phyloP scores from a whole-genome alignment of 1,140 invertebrate species.

The Diabrotica virgifera region DNA sequence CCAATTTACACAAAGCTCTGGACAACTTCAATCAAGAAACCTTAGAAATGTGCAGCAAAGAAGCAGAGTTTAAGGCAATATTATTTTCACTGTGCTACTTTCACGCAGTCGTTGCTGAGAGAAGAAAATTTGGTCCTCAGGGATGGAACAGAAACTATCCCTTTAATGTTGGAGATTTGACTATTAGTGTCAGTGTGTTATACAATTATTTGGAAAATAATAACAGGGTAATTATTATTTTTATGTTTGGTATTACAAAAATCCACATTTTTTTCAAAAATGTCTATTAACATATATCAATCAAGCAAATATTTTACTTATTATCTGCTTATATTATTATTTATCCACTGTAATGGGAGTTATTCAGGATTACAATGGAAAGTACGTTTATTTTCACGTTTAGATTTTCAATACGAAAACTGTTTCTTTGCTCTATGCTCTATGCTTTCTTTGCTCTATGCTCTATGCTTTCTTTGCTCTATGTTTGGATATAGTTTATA shows the following conservation, averaged over 20 bases:
- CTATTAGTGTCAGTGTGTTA: conserved; percentile 87
- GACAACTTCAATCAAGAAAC: conserved; percentile 94
- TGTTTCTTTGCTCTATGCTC: too few relatives aligned
- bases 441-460: too few relatives aligned
- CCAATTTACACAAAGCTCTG: conserved; percentile 90
- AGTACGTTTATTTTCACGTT: too few relatives aligned
- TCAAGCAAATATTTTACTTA: too few relatives aligned
- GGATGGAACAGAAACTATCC: conserved; percentile 88
- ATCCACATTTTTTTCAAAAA: too few relatives aligned
- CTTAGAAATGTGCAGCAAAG: conserved; percentile 88
- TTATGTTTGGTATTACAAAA: background rate
- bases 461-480: too few relatives aligned
- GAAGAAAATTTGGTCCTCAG: conserved; percentile 91
- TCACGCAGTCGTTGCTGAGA: conserved; percentile 90
- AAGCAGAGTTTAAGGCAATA: conserved; percentile 91
- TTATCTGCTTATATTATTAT: too few relatives aligned
- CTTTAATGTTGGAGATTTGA: conserved; percentile 83
- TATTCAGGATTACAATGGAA: too few relatives aligned
- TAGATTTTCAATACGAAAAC: too few relatives aligned
- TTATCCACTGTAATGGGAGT: too few relatives aligned
- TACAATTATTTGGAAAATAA: conserved; percentile 92
- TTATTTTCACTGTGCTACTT: conserved; percentile 94
- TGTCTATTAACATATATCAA: too few relatives aligned
- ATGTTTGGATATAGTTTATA: too few relatives aligned
- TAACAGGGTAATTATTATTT: conserved; percentile 51